phyloP scores from a whole-genome alignment of 2,797 vertebrate genomes.

The Rachycentron canadum region DNA sequence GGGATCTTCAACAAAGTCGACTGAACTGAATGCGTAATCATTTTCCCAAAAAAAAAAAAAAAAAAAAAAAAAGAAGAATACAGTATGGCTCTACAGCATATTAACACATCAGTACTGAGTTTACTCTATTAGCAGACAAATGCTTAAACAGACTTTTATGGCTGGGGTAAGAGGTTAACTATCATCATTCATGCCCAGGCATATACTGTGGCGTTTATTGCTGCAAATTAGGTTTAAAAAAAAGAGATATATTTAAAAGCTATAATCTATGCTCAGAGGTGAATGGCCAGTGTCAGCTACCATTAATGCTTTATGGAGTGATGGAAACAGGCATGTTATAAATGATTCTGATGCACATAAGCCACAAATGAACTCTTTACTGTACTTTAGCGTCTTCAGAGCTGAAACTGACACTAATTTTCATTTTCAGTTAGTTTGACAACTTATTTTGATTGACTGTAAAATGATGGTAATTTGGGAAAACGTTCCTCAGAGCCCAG shows the following conservation, averaged over 20 bases:
- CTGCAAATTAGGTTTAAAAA: slow-evolving; percentile 54
- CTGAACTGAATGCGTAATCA: slow-evolving; percentile 15
- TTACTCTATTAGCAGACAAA: slow-evolving; percentile 63
- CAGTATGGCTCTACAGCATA: slow-evolving; percentile 37
- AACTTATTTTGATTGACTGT: neutral
- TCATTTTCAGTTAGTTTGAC: neutral
- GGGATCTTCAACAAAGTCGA: slow-evolving; percentile 31
- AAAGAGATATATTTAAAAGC: slow-evolving; percentile 54
- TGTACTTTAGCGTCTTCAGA: neutral
- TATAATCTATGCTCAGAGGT: slow-evolving; percentile 63
- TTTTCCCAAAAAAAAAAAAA: slow-evolving; percentile 11
- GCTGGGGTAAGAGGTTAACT: slow-evolving; percentile 66
- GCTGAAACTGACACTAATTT: neutral
- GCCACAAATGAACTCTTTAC: neutral
- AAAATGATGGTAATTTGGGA: neutral
- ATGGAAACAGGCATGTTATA: slow-evolving; percentile 12
- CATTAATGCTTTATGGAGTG: slow-evolving; percentile 25
- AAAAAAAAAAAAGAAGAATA: slow-evolving; percentile 12
- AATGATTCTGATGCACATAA: slow-evolving; percentile 1
- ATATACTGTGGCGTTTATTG: slow-evolving; percentile 54
- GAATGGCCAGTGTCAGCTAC: slow-evolving; percentile 46
- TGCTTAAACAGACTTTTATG: slow-evolving; percentile 59
- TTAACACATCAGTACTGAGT: slow-evolving; percentile 57
- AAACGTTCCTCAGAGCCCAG: neutral
- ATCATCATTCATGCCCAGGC: slow-evolving; percentile 61